These are phyloP conservation scores for Hyposoter didymator DNA, from an alignment of 2,888 invertebrate genomes.

Conservation along the genomic window DNA sequence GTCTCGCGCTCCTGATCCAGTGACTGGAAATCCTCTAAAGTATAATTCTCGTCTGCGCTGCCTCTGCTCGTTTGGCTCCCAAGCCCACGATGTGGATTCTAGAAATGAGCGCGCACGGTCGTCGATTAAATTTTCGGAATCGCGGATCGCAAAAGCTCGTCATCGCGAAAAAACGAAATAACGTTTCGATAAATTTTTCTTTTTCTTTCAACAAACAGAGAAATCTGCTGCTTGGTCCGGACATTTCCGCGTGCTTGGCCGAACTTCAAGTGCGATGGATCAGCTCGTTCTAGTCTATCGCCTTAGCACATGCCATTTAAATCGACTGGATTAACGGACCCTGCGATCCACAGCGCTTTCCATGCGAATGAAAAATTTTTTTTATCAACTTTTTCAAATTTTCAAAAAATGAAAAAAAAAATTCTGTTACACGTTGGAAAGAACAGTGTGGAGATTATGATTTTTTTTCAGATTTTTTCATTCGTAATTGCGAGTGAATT, in stretches of 20 bases:
- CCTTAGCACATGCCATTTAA: constrained; percentile 3
- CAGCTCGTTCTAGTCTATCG: constrained; percentile 16
- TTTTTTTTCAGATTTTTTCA: no score
- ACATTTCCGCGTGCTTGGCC: background rate
- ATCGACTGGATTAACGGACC: background rate
- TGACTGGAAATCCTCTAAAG: background rate
- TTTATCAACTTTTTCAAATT: background rate
- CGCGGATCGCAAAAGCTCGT: background rate
- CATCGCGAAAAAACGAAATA: background rate
- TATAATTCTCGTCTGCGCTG: background rate
- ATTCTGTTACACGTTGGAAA: no score
- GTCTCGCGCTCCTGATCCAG: background rate
- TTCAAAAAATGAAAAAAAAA: no score
- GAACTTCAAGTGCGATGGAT: constrained; percentile 58
- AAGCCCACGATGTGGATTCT: background rate
- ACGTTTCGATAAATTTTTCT: no score
- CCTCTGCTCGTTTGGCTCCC: background rate
- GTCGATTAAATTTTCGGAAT: background rate
- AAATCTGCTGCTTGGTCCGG: background rate
- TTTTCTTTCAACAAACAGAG: no score
- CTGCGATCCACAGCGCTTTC: background rate
- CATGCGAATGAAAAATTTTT: background rate
- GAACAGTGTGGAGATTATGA: no score
- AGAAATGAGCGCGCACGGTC: background rate
- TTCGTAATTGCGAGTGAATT: no score